A percentile compares a stretch with the other conserved stretches of the same genome.
Conservation (phyloP, 2,888 invertebrate genomes). For the Chydorus sphaericus region DNA sequence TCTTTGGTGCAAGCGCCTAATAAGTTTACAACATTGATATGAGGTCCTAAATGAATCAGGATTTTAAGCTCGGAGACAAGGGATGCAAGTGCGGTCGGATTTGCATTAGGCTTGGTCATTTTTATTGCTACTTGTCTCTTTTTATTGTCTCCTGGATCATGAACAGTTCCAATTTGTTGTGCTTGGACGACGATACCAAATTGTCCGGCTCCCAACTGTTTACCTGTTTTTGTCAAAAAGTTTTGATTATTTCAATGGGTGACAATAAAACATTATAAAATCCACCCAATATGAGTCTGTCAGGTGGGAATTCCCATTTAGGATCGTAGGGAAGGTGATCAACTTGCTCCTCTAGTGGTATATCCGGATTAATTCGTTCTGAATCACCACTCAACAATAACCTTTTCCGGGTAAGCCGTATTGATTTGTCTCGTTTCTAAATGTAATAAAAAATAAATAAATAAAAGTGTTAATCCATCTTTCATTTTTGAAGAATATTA, state of each 20-base stretch:
- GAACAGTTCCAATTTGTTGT: constrained; percentile 22
- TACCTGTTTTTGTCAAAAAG: background rate
- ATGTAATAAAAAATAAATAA: no score
- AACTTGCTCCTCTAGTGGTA: constrained; percentile 2
- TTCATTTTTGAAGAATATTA: no score
- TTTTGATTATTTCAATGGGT: background rate
- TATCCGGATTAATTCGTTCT: no score
- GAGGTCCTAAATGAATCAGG: constrained; percentile 85
- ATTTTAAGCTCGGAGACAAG: constrained; percentile 86
- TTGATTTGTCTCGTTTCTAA: no score
- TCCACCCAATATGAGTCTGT: background rate
- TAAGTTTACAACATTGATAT: constrained; percentile 86
- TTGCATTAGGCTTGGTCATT: constrained; percentile 80
- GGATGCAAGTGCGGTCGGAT: constrained; percentile 70
- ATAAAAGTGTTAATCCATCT: no score
- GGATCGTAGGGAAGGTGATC: constrained; percentile 1
- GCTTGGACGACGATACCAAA: background rate
- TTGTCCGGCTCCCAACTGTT: background rate
- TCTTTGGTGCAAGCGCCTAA: constrained; percentile 87
- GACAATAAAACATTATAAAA: background rate
- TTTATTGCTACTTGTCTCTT: constrained; percentile 87
- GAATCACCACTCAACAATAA: no score
- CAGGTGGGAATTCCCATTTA: background rate
- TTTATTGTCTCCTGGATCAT: constrained; percentile 30
- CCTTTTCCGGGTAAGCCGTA: no score